Percentiles rank a stretch among this genome's conserved stretches.
Conservation (phyloP, 2,888 invertebrate genomes). For the Vanessa cardui region DNA sequence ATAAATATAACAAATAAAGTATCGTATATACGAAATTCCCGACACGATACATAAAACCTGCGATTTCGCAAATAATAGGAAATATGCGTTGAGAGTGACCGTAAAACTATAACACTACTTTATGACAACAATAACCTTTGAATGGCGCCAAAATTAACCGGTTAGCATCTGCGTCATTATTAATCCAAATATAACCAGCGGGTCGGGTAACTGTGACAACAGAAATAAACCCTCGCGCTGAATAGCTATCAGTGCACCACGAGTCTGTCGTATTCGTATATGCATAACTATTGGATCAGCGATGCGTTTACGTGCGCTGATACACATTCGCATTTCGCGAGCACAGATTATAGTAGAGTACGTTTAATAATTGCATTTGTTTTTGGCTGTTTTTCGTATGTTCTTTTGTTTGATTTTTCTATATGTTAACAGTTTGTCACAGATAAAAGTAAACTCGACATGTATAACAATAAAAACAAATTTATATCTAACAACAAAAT, state of each 20-base stretch:
- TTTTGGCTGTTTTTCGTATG: no score
- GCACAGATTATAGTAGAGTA: no score
- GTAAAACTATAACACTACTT: conserved; percentile 44
- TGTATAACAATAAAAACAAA: no score
- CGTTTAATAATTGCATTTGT: no score
- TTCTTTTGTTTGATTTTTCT: no score
- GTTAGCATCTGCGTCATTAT: conserved; percentile 77
- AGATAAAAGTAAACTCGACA: no score
- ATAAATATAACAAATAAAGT: no score
- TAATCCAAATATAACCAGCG: conserved; percentile 72
- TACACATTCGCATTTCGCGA: neutral
- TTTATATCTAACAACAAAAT: no score
- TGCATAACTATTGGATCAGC: conserved; percentile 18
- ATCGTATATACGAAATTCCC: neutral
- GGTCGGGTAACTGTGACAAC: conserved; percentile 72
- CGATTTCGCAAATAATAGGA: conserved; percentile 9
- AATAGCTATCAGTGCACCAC: conserved; percentile 65
- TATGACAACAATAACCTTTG: conserved; percentile 69
- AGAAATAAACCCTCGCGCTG: conserved; percentile 75
- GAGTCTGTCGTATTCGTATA: conserved; percentile 53
- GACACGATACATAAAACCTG: neutral
- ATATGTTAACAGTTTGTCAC: no score
- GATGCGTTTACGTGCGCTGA: conserved; percentile 2
- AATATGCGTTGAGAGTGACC: conserved; percentile 13
- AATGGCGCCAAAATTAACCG: conserved; percentile 71